phyloP scores from a whole-genome alignment of 1,140 invertebrate genomes.

The Atta colombica region DNA sequence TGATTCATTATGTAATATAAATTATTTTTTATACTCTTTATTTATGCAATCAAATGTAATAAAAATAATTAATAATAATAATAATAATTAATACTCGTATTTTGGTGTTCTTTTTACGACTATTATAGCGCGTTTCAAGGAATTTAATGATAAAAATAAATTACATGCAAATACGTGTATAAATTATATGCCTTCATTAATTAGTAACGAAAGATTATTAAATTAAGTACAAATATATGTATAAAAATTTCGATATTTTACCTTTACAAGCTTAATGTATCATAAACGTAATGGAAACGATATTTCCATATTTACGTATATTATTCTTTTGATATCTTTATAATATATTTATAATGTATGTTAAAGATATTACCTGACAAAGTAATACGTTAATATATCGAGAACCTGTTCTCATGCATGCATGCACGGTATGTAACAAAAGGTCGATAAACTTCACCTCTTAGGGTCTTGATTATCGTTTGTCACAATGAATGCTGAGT shows the following conservation, averaged over 20 bases:
- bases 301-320: conserved; percentile 4
- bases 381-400: conserved; percentile 22
- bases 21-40: background rate
- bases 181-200: conserved; percentile 15
- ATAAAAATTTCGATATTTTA: conserved; percentile 21
- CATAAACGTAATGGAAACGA: background rate
- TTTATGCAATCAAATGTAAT: background rate
- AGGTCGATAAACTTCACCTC: conserved; percentile 42
- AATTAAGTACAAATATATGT: background rate
- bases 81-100: background rate
- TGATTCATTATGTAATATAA: background rate
- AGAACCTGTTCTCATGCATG: conserved; percentile 23
- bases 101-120: background rate
- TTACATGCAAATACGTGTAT: background rate
- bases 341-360: conserved; percentile 33
- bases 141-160: conserved; percentile 17
- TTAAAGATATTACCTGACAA: conserved; percentile 32
- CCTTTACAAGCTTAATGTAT: background rate
- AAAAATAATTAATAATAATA: conserved; percentile 1
- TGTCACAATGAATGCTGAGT: conserved; percentile 44
- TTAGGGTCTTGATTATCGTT: conserved; percentile 38
- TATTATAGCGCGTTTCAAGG: background rate
- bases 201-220: background rate
- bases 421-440: background rate
- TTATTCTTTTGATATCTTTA: conserved; percentile 13